Evolutionary conservation across 92 coral and sea anemone genomes (phyloP).

Genomic region (Zoanthus sansibaricus): DNA sequence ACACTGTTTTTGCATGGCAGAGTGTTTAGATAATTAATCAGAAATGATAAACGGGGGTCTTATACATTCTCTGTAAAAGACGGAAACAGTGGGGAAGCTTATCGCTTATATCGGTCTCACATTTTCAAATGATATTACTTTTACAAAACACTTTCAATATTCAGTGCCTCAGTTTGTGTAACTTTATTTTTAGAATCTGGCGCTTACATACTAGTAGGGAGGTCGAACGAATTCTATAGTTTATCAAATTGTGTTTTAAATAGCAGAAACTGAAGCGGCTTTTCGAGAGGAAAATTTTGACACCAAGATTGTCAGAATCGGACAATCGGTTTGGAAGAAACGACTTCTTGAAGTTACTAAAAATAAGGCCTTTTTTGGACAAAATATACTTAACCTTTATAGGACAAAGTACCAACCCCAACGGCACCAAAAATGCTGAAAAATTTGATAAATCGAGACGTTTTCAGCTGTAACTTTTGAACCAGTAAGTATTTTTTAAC

Average conservation of each 20-base stretch:
- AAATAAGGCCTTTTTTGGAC: background rate
- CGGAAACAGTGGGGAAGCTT: no score
- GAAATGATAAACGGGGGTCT: no score
- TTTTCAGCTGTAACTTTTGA: background rate
- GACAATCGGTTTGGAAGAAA: background rate
- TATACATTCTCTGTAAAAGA: no score
- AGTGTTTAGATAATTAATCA: no score
- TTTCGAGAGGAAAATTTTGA: background rate
- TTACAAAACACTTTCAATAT: no score
- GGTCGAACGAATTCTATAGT: background rate
- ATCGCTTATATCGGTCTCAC: no score
- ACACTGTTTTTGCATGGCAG: no score
- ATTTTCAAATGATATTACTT: no score
- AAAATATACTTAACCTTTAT: background rate
- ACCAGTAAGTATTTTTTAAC: no score
- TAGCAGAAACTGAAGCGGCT: background rate
- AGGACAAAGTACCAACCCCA: background rate
- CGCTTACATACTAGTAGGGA: background rate
- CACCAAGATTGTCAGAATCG: background rate
- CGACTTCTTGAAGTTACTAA: background rate
- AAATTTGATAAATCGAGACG: background rate
- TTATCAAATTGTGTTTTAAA: background rate
- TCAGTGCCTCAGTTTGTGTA: no score
- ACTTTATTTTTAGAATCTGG: no score
- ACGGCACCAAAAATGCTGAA: background rate